phyloP scores from a whole-genome alignment of 1,140 invertebrate genomes.

The Lysiphlebus fabarum region DNA sequence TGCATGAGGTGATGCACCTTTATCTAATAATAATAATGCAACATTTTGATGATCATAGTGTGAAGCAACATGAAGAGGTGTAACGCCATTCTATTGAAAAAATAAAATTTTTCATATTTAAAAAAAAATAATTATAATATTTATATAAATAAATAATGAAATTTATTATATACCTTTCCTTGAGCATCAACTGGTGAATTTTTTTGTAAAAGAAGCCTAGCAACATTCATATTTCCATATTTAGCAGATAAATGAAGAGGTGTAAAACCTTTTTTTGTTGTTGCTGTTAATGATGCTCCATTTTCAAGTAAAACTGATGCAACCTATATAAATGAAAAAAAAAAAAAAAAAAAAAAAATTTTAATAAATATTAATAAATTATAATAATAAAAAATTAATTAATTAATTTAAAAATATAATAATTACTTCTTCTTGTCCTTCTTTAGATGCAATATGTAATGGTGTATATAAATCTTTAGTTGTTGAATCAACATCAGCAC shows the following conservation, averaged over 20 bases:
- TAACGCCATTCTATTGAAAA: constrained; percentile 80
- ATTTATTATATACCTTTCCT: constrained; percentile 83
- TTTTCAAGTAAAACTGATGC: constrained; percentile 88
- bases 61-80: constrained; percentile 94
- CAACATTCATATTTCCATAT: constrained; percentile 93
- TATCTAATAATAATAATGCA: constrained; percentile 84
- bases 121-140: no score
- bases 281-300: constrained; percentile 83
- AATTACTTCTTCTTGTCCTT: constrained; percentile 81
- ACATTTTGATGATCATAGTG: constrained; percentile 97
- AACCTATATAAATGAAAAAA: constrained; percentile 65
- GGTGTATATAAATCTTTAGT: constrained; percentile 96
- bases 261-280: constrained; percentile 96
- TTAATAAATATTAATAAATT: no score
- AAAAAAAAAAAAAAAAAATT: constrained; percentile 27
- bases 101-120: constrained; percentile 9
- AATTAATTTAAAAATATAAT: no score
- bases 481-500: constrained; percentile 78
- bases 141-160: no score
- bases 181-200: constrained; percentile 91
- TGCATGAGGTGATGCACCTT: constrained; percentile 92
- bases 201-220: constrained; percentile 79
- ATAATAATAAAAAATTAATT: no score
- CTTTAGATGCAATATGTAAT: constrained; percentile 96
- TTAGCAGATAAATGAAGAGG: constrained; percentile 96